Base-by-base conservation (phyloP, 2,888 invertebrate species). In the Nudaria mundana region DNA sequence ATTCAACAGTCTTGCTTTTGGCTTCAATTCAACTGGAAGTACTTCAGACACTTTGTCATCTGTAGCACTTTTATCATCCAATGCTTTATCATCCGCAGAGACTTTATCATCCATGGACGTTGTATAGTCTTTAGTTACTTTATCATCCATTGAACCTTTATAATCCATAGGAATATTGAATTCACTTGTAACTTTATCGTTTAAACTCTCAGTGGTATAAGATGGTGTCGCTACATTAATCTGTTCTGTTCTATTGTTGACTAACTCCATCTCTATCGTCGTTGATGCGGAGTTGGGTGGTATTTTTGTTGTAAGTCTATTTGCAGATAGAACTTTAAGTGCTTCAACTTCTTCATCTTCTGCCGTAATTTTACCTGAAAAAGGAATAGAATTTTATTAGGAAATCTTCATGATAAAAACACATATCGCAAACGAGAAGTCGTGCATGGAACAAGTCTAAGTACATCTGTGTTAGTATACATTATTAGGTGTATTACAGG, bases 281-380 rank as follows among this genome's bases (percentile, higher is more conserved):
- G 32, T 23, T 32, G 23, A 10, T 3, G 11, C 8, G 8, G 32
- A 8, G 11, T 8, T 34, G 7, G n/a, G 8, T 16, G 33, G 2
- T 1, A 7, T 30, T 42, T 35, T 20, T 20, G 22, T 10, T 13
- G 7, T 26, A 13, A 63, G 61, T 36, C 60, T 60, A 8, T 62
- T 43, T 37, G 48, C 23, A 3, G 28, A 13, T 8, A 26, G 1
- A 12, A 26, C 18, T 25, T 18, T 26, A 18, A 34, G 25, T 8
- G 37, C 16, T 30, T 12, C 8, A 10, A 13, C 26, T 11, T 83
- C 80, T 4, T 84, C 84, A 45, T 84, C 85, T 32, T 85, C 86
- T 8, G 52, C 65, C 3, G 69, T 62, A 44, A 81, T 45, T 79
- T 85, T 87, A 66, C 84, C 86, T 87, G 70, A 4, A 71, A 76